A percentile compares a stretch with the other conserved stretches of the same genome.
Conservation (phyloP, 1,140 invertebrate species). For the Drosophila ironensis region DNA sequence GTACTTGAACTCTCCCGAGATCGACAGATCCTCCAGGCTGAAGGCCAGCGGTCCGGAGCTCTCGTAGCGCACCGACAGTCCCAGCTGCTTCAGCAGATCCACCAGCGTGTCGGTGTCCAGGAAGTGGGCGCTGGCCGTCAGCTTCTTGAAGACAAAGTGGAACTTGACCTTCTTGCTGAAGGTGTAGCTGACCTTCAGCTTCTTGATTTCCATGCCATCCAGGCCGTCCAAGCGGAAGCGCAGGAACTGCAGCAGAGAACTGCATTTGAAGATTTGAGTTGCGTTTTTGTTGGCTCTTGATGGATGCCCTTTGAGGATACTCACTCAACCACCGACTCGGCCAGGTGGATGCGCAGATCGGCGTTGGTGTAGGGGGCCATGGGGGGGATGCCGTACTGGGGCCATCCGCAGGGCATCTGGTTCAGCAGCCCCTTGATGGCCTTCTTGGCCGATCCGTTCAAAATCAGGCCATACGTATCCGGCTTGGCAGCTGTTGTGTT, state of each 20-base stretch:
- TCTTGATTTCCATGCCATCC: slow-evolving; percentile 63
- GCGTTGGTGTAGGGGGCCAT: slow-evolving; percentile 78
- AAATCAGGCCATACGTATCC: slow-evolving; percentile 60
- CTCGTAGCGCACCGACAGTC: slow-evolving; percentile 66
- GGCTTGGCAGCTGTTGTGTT: slow-evolving; percentile 43
- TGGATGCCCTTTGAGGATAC: slow-evolving; percentile 1
- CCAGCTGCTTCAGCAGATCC: slow-evolving; percentile 57
- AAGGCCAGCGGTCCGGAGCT: slow-evolving; percentile 65
- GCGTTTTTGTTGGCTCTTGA: background rate
- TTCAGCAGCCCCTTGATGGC: slow-evolving; percentile 52
- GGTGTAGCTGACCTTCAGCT: slow-evolving; percentile 75
- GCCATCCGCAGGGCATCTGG: slow-evolving; percentile 74
- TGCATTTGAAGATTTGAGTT: background rate
- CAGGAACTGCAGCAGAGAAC: slow-evolving; percentile 62
- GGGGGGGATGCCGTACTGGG: slow-evolving; percentile 67
- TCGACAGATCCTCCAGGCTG: slow-evolving; percentile 54
- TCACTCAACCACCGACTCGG: slow-evolving; percentile 68
- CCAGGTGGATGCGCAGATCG: slow-evolving; percentile 62
- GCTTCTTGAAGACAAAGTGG: slow-evolving; percentile 50
- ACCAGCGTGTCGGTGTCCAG: slow-evolving; percentile 65
- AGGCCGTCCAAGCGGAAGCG: slow-evolving; percentile 78
- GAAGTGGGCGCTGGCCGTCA: slow-evolving; percentile 56
- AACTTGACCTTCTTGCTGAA: slow-evolving; percentile 77
- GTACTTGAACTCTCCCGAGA: slow-evolving; percentile 78
- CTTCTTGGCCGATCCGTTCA: slow-evolving; percentile 73